Percentiles rank a stretch among this genome's conserved stretches.
phyloP scores from a whole-genome alignment of 2,797 vertebrate genomes.

The Tragelaphus eurycerus region DNA sequence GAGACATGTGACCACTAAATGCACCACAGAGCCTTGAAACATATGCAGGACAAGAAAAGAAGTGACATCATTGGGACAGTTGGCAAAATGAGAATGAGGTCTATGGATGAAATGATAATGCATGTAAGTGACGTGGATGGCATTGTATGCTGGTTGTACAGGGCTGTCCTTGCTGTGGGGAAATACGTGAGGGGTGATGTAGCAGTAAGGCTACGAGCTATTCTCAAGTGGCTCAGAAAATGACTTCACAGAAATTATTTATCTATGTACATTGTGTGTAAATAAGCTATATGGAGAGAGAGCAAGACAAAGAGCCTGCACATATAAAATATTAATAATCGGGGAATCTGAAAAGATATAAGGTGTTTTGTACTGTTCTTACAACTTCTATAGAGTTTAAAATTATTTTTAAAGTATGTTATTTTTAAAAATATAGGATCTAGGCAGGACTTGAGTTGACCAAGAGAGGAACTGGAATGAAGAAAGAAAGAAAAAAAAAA shows the following conservation, averaged over 20 bases:
- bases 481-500: too few relatives aligned
- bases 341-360: not conserved
- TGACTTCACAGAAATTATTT: not conserved
- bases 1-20: not conserved
- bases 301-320: not conserved
- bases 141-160: not conserved
- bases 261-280: not conserved
- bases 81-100: not conserved
- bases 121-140: not conserved
- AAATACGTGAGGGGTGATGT: not conserved
- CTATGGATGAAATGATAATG: not conserved
- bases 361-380: not conserved
- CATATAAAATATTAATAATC: not conserved
- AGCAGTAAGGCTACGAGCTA: not conserved
- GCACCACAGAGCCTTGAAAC: not conserved
- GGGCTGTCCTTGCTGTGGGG: not conserved
- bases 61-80: not conserved
- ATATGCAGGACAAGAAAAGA: not conserved
- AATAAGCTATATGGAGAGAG: not conserved
- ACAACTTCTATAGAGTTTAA: not conserved
- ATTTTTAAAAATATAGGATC: not conserved
- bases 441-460: not conserved
- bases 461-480: not conserved
- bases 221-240: not conserved
- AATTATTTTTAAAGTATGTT: not conserved